These are phyloP conservation scores for Euplagia quadripunctaria DNA, from an alignment of 2,888 invertebrate species.

Conservation along the genomic window DNA sequence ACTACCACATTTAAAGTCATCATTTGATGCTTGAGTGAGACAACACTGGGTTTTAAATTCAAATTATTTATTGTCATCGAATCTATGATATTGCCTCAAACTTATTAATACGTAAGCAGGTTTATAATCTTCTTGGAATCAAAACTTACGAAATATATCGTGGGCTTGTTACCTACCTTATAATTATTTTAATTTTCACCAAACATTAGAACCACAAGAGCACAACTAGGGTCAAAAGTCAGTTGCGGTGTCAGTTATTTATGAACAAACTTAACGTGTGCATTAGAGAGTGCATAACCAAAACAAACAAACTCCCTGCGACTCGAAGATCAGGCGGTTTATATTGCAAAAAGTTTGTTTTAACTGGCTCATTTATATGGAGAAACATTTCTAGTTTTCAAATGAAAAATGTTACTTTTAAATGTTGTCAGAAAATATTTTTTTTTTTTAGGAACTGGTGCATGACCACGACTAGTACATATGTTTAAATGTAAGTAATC, in stretches of 20 bases:
- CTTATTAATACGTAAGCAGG: neutral
- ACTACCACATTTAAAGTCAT: slow-evolving; percentile 3
- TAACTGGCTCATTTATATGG: slow-evolving; percentile 31
- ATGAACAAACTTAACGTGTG: slow-evolving; percentile 54
- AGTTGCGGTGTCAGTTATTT: slow-evolving; percentile 57
- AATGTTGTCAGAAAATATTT: neutral
- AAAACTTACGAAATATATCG: slow-evolving; percentile 33
- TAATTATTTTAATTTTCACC: slow-evolving; percentile 34
- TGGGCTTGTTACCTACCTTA: slow-evolving; percentile 16
- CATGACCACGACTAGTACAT: neutral
- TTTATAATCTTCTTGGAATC: slow-evolving; percentile 7
- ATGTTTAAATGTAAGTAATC: too few species aligned
- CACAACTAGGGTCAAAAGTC: slow-evolving; percentile 61
- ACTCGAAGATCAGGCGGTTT: slow-evolving; percentile 45
- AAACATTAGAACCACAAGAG: slow-evolving; percentile 36
- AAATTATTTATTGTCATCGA: slow-evolving; percentile 1
- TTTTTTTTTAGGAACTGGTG: neutral
- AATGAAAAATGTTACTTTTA: slow-evolving; percentile 17
- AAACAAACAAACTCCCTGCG: slow-evolving; percentile 52
- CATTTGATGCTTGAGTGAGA: neutral
- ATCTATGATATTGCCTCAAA: neutral
- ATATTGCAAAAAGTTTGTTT: slow-evolving; percentile 48
- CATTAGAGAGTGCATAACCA: slow-evolving; percentile 55
- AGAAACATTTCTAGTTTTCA: slow-evolving; percentile 40
- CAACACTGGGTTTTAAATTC: slow-evolving; percentile 13